Evolutionary conservation across 2,113 vertebrate species (phyloP), one percentile per base, ranked within the genome.

Genomic region (Pedetes capensis): DNA sequence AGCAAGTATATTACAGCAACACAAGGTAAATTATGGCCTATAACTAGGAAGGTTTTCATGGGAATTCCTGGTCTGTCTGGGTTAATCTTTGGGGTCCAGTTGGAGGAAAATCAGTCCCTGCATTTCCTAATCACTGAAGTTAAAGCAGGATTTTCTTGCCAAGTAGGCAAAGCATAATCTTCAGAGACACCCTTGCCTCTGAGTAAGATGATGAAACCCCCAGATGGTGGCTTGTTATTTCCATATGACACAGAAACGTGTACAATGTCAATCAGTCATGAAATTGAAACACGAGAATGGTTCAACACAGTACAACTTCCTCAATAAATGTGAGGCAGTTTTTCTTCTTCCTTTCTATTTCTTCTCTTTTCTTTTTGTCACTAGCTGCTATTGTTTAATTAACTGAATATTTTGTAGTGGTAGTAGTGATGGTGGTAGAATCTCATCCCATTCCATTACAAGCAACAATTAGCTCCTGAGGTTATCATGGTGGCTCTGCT

Each of bases 221-320:
- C 98, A 98, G 98, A 97, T 98, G 98, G 98, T 95, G 96, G 83
- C 91, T 98, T 98, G 98, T 97, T 97, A 96, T 97, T 97, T 97
- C 32, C 68, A 55, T 95, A 90, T n/a, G 9, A 91, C 95, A 59
- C 47, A 61, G 5, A 80, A 93, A 74, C 9, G 85, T 22, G 29
- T 94, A 93, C 75, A 71, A 39, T 94, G 84, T 88, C 68, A 51
- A 42, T 76, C 44, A 72, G 78, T 79, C 89, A 95, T 93, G 95
- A 97, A 96, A 3, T 0, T 14, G 76, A 96, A 88, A 91, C 93
- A 61, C 59, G 90, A 81, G 49, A 69, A 68, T 64, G 32, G 59
- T 13, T 68, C 6, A 66, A 64, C 4, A 3, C 12, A 75, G 55
- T 16, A 32, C 20, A 95, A 53, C 55, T 90, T 97, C 95, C 4